Percentiles rank a stretch among this genome's conserved stretches.
These are phyloP conservation scores for Alcis repandata DNA, from an alignment of 2,888 invertebrate genomes.

Conservation along the genomic window DNA sequence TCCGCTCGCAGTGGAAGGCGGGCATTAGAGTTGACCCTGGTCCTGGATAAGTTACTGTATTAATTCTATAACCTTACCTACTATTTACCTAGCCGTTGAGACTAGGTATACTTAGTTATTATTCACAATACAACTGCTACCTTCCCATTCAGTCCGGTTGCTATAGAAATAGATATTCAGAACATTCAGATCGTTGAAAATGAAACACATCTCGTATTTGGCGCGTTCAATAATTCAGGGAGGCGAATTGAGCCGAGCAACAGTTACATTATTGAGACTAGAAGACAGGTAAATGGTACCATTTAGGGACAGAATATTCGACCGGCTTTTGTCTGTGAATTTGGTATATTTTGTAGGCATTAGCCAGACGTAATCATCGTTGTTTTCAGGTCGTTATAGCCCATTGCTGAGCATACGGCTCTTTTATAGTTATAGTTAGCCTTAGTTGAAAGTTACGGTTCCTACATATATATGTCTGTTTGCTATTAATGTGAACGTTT, in stretches of 20 bases:
- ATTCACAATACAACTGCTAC: constrained; percentile 4
- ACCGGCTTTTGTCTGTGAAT: constrained; percentile 28
- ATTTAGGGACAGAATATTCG: constrained; percentile 28
- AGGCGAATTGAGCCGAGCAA: constrained; percentile 46
- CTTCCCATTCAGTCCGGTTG: constrained; percentile 2
- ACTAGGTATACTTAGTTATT: constrained; percentile 4
- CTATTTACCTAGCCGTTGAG: neutral
- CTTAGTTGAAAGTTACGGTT: too few species aligned
- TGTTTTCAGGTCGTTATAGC: too few species aligned
- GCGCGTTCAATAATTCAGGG: constrained; percentile 48
- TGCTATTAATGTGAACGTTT: too few species aligned
- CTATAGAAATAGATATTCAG: constrained; percentile 13
- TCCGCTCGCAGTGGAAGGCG: too few species aligned
- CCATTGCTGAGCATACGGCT: too few species aligned
- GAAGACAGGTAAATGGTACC: constrained; percentile 37
- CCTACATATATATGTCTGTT: too few species aligned
- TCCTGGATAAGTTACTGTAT: neutral
- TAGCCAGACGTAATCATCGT: too few species aligned
- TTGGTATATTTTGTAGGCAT: neutral
- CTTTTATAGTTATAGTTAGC: too few species aligned
- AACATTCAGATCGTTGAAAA: constrained; percentile 44
- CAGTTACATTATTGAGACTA: constrained; percentile 43
- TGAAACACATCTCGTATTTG: constrained; percentile 46
- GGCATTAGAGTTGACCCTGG: too few species aligned
- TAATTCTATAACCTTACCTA: neutral